Conservation (phyloP, 2,888 invertebrate species). For the Cantharis rufa region DNA sequence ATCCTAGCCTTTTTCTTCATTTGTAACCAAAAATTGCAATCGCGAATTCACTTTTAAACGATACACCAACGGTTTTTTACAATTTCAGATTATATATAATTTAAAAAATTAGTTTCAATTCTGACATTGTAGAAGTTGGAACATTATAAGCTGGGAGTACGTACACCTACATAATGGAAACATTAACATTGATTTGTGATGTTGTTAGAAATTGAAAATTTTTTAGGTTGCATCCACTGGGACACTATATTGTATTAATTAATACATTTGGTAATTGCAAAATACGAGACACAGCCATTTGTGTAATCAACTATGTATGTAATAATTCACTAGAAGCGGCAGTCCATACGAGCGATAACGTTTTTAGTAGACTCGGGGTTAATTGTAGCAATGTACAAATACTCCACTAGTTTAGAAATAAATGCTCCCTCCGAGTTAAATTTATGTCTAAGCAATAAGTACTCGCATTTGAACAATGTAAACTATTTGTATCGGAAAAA, state of each 20-base stretch:
- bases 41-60: no score
- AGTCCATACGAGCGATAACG: conserved; percentile 41
- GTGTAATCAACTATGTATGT: conserved; percentile 41
- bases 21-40: no score
- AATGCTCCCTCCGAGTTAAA: conserved; percentile 7
- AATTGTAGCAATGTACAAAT: conserved; percentile 40
- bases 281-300: conserved; percentile 42
- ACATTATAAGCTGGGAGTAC: no score
- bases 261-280: conserved; percentile 42
- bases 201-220: not conserved
- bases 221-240: conserved; percentile 7
- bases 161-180: not conserved
- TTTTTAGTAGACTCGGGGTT: conserved; percentile 44
- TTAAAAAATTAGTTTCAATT: no score
- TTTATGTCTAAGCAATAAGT: conserved; percentile 1
- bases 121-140: not conserved
- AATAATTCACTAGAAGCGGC: conserved; percentile 43
- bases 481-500: not conserved
- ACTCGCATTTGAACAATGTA: conserved; percentile 1
- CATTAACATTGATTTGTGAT: not conserved
- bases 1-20: no score
- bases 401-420: conserved; percentile 13
- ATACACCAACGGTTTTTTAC: no score
- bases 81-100: no score
- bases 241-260: conserved; percentile 39